Conservation (phyloP, 2,113 vertebrate genomes). For the western clawed frog (Xenopus tropicalis) region DNA sequence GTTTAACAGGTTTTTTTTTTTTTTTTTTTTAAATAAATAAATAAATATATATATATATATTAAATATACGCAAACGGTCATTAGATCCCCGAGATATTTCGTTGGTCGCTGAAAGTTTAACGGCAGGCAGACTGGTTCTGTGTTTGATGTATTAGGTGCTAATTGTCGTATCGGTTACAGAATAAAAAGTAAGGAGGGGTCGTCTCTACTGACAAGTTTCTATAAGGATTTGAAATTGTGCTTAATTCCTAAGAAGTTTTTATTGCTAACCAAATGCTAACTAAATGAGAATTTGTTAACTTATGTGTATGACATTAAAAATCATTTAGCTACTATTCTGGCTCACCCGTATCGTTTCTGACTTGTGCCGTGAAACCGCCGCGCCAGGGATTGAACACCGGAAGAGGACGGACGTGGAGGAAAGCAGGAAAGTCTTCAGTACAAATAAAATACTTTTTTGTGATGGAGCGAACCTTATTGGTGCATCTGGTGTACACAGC, state of each 20-base stretch:
- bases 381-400: too few species aligned
- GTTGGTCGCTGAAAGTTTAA: not conserved
- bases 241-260: constrained; percentile 16
- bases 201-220: not conserved
- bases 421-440: too few species aligned
- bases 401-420: too few species aligned
- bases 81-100: not conserved
- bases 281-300: constrained; percentile 25
- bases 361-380: not conserved
- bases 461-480: too few species aligned
- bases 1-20: not conserved
- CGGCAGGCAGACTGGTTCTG: not conserved
- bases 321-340: constrained; percentile 14
- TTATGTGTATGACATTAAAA: constrained; percentile 29
- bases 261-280: constrained; percentile 33
- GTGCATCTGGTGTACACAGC: not conserved
- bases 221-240: constrained; percentile 3
- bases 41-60: not conserved
- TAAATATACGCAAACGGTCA: not conserved
- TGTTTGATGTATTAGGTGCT: constrained; percentile 6
- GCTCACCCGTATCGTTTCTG: not conserved
- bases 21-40: too few species aligned
- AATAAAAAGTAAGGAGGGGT: not conserved
- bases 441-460: too few species aligned
- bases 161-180: not conserved